Conservation (phyloP, 2,888 invertebrate genomes). For the Lasioglossum marginatum region DNA sequence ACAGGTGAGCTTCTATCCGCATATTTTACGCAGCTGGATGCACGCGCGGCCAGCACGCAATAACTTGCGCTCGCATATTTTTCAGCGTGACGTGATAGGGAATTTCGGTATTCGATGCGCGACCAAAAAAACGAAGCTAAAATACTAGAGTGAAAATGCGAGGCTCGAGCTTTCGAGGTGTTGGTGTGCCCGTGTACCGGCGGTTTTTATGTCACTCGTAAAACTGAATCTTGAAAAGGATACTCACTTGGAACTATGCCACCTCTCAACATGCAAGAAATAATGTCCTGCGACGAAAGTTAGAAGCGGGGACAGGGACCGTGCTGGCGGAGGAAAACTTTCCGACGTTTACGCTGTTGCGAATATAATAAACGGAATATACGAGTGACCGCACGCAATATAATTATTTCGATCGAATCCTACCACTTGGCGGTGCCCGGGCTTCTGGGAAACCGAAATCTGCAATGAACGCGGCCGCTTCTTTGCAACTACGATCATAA, state of each 20-base stretch:
- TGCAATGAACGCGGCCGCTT: background rate
- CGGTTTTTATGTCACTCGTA: conserved; percentile 7
- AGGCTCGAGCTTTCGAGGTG: background rate
- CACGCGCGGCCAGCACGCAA: background rate
- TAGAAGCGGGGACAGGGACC: background rate
- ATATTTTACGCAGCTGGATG: background rate
- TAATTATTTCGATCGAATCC: background rate
- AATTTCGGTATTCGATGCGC: background rate
- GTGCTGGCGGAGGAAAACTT: background rate
- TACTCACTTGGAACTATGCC: background rate
- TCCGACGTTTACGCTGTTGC: background rate
- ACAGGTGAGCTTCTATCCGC: background rate
- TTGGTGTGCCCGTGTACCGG: background rate
- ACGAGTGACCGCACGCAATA: background rate
- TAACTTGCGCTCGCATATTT: background rate
- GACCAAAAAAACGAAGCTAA: background rate
- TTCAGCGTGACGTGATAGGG: background rate
- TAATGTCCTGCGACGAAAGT: conserved; percentile 6
- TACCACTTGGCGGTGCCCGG: background rate
- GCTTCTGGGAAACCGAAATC: background rate
- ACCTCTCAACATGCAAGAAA: conserved; percentile 1
- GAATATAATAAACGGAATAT: background rate
- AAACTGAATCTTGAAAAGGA: background rate
- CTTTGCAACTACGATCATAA: too few species aligned
- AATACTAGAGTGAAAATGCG: background rate